phyloP scores from a whole-genome alignment of 2,797 vertebrate species.

The Mormyrops attenuatus region DNA sequence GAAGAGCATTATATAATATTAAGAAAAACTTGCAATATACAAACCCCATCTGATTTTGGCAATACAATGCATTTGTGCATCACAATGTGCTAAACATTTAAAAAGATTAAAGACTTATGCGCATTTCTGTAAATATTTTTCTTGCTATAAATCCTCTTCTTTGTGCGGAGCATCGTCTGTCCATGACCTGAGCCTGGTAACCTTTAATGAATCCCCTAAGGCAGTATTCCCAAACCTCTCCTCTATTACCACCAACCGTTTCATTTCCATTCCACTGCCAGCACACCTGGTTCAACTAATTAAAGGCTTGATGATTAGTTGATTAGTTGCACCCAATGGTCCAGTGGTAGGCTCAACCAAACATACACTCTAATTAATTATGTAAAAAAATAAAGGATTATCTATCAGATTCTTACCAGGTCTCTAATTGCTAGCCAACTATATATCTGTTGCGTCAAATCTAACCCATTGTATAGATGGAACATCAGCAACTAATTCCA shows the following conservation, averaged over 20 bases:
- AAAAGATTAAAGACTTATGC: background rate
- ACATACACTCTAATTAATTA: background rate
- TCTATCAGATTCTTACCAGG: background rate
- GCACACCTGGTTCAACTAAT: conserved; percentile 8
- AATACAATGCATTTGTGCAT: background rate
- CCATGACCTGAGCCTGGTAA: background rate
- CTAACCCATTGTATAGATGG: background rate
- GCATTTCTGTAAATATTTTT: background rate
- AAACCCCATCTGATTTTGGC: background rate
- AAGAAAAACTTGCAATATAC: background rate
- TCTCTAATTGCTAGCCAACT: background rate
- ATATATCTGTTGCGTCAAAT: background rate
- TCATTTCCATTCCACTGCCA: background rate
- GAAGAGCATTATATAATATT: conserved; percentile 1
- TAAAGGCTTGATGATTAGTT: background rate
- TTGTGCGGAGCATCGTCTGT: background rate
- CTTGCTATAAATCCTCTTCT: background rate
- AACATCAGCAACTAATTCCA: background rate
- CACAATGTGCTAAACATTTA: background rate
- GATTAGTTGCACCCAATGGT: conserved; percentile 4
- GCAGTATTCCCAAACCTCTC: background rate
- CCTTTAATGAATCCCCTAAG: conserved; percentile 6
- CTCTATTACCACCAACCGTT: background rate
- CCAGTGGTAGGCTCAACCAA: background rate
- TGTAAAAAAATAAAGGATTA: background rate